Percentiles rank a stretch among this genome's conserved stretches.
Conservation (phyloP, 1,140 invertebrate species). For the Lepidurus apus region DNA sequence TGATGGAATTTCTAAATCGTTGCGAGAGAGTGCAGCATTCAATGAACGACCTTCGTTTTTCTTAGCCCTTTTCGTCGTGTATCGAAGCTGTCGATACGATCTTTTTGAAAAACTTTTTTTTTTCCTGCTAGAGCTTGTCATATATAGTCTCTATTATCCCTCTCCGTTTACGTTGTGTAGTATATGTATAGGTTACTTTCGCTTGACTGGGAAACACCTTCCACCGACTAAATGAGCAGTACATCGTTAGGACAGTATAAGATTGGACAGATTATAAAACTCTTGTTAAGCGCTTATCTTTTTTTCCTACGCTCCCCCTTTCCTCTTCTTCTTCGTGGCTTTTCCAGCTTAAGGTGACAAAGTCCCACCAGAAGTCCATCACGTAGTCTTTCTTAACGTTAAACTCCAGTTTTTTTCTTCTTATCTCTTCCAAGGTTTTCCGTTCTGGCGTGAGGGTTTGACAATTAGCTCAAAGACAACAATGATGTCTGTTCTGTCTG, state of each 20-base stretch:
- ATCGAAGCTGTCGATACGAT: neutral
- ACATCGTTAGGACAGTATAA: too few species aligned
- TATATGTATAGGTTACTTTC: too few species aligned
- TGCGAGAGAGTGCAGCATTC: slow-evolving; percentile 12
- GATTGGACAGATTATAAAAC: too few species aligned
- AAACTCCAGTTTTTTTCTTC: neutral
- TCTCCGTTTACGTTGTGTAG: too few species aligned
- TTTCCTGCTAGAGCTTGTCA: too few species aligned
- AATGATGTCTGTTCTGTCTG: neutral
- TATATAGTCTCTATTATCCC: too few species aligned
- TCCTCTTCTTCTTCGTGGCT: neutral
- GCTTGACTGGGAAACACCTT: too few species aligned
- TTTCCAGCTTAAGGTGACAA: neutral
- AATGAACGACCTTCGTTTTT: slow-evolving; percentile 17
- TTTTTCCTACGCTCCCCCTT: neutral
- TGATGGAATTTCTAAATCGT: slow-evolving; percentile 15
- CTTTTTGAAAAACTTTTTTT: neutral
- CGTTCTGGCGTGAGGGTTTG: neutral
- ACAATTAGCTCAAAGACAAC: slow-evolving; percentile 11
- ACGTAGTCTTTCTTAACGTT: neutral
- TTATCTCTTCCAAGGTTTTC: slow-evolving; percentile 1
- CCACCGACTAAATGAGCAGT: too few species aligned
- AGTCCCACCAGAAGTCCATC: neutral
- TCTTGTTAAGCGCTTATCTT: neutral
- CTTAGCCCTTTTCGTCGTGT: neutral